Evolutionary conservation across 2,888 invertebrate genomes (phyloP).

Genomic region (Dusona sp.): DNA sequence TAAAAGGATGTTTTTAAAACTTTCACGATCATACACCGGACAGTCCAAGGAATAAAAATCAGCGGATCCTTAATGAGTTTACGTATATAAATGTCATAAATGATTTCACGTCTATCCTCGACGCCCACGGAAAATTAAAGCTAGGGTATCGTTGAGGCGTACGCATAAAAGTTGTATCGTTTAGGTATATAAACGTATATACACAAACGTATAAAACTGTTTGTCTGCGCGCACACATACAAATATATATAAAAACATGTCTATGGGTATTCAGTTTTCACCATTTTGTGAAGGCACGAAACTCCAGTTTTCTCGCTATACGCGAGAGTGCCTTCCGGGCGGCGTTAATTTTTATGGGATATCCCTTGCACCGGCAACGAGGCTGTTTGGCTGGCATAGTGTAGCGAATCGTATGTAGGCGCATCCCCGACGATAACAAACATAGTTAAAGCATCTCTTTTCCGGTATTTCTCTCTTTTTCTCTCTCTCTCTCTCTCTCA

Average conservation of each 20-base stretch:
- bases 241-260: not conserved
- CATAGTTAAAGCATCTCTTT: conserved; percentile 27
- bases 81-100: conserved; percentile 11
- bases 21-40: conserved; percentile 10
- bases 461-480: not conserved
- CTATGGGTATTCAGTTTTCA: conserved; percentile 1
- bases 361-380: conserved; percentile 58
- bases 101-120: conserved; percentile 9
- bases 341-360: conserved; percentile 78
- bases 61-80: not conserved
- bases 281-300: conserved; percentile 34
- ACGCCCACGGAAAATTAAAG: conserved; percentile 45
- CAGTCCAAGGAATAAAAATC: not conserved
- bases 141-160: conserved; percentile 41
- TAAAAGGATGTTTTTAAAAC: conserved; percentile 15
- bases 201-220: not conserved
- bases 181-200: not conserved
- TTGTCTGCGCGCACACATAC: not conserved
- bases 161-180: conserved; percentile 36
- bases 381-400: conserved; percentile 18
- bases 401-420: conserved; percentile 34
- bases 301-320: conserved; percentile 52
- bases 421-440: conserved; percentile 44
- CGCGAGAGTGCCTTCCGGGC: conserved; percentile 67
- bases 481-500: not conserved